Evolutionary conservation across 2,888 invertebrate species (phyloP), one percentile per base, ranked within the genome.

Genomic region (Agonopterix heracliana): DNA sequence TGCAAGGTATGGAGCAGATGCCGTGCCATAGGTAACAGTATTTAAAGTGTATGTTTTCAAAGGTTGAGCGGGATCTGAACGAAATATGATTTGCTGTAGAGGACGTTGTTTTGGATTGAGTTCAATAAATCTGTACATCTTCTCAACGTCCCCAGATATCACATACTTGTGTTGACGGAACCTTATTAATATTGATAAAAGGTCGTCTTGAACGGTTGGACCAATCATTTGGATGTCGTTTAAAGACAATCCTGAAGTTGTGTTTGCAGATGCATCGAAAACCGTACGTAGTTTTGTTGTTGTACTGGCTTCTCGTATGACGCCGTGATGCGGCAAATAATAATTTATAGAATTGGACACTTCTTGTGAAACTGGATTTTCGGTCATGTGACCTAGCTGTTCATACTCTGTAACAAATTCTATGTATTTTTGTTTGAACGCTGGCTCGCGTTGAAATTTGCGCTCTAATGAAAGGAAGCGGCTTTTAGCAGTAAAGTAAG

Each of bases 1-100:
- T 0, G 56, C 60, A 45, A 61, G 17, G 41, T 56, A 61, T 5
- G 60, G 57, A 0, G 61, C 61, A 34, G 56, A 60, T 13, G 61
- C 54, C 7, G 55, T 60, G 9, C n/a, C n/a, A n/a, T n/a, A n/a
- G n/a, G n/a, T n/a, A n/a, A n/a, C n/a, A n/a, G n/a, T n/a, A n/a
- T n/a, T 59, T 10, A 57, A 17, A 9, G 11, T 51, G 44, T 49
- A 56, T 11, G 50, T 52, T 53, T 58, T 54, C 8, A 58, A 34
- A 8, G 51, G 51, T 17, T 56, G 12, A 13, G 41, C 14, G 1
- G 45, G 38, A 42, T 59, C 43, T 8, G 13, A 47, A 1, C 61
- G 41, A 41, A 50, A 63, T 12, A 61, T 11, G 13, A 61, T 61
- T 42, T 53, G 55, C 42, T 51, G 51, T 44, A 53, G 40, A 11